These are phyloP conservation scores for Brachyptera risi DNA, from an alignment of 2,888 invertebrate genomes.

Conservation along the genomic window DNA sequence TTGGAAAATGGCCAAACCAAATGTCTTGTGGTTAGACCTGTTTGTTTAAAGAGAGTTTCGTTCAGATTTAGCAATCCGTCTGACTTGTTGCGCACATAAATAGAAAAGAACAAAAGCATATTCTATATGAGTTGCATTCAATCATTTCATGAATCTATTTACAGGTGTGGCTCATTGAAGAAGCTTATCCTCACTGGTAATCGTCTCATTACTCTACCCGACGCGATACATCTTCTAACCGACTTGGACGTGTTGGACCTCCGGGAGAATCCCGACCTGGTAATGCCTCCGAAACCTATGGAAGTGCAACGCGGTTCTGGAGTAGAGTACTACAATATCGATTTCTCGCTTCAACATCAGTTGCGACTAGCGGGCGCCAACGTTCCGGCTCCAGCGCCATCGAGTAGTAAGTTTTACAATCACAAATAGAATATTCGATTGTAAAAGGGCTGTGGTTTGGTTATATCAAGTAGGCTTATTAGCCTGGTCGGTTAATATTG, in stretches of 20 bases:
- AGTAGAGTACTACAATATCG: slow-evolving; percentile 94
- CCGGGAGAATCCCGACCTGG: slow-evolving; percentile 87
- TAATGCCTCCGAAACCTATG: slow-evolving; percentile 96
- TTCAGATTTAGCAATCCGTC: too few relatives aligned
- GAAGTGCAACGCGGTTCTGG: slow-evolving; percentile 74
- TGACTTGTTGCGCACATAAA: too few relatives aligned
- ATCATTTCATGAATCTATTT: too few relatives aligned
- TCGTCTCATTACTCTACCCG: slow-evolving; percentile 91
- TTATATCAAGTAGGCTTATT: too few relatives aligned
- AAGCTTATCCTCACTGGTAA: slow-evolving; percentile 91
- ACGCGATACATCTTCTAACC: slow-evolving; percentile 91
- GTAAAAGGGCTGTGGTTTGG: too few relatives aligned
- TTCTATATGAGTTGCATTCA: too few relatives aligned
- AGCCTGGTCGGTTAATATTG: too few relatives aligned
- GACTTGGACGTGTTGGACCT: slow-evolving; percentile 87
- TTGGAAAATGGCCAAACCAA: too few relatives aligned
- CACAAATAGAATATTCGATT: too few relatives aligned
- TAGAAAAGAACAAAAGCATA: too few relatives aligned
- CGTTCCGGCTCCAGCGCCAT: slow-evolving; percentile 66
- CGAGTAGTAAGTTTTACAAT: slow-evolving; percentile 63
- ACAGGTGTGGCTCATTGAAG: slow-evolving; percentile 91
- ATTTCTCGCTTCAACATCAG: slow-evolving; percentile 96
- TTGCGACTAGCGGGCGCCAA: slow-evolving; percentile 86
- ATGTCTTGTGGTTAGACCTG: too few relatives aligned
- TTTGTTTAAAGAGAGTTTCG: too few relatives aligned